phyloP scores from a whole-genome alignment of 2,113 vertebrate genomes.

The Bettongia penicillata region DNA sequence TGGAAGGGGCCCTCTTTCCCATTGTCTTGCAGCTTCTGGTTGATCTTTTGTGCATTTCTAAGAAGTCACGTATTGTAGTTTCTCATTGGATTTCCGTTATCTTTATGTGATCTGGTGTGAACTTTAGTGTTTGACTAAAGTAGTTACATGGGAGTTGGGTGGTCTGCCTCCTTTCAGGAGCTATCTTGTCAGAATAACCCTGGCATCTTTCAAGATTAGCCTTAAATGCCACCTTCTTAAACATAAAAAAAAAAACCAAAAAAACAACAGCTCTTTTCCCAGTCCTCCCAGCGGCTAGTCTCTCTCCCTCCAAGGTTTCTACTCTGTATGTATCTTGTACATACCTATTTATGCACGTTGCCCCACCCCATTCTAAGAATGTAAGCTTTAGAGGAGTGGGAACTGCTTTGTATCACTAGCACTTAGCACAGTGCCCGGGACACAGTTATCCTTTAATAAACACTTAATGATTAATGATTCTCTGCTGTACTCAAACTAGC shows the following conservation, averaged over 20 bases:
- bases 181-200: neutral
- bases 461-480: neutral
- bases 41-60: neutral
- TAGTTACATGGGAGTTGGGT: neutral
- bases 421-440: neutral
- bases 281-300: neutral
- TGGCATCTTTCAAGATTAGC: neutral
- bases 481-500: neutral
- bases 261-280: neutral
- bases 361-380: neutral
- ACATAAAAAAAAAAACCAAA: neutral
- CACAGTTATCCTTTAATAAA: neutral
- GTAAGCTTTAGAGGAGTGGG: neutral
- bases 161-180: neutral
- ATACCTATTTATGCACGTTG: neutral
- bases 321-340: neutral
- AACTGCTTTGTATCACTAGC: neutral
- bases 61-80: neutral
- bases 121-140: neutral
- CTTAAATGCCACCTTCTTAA: neutral
- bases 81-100: neutral
- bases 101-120: neutral
- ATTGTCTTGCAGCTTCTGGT: neutral
- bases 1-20: neutral
- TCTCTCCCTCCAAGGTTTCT: neutral